Base-by-base conservation (phyloP, 2,888 invertebrate species). In the Psococerastis gibbosa region DNA sequence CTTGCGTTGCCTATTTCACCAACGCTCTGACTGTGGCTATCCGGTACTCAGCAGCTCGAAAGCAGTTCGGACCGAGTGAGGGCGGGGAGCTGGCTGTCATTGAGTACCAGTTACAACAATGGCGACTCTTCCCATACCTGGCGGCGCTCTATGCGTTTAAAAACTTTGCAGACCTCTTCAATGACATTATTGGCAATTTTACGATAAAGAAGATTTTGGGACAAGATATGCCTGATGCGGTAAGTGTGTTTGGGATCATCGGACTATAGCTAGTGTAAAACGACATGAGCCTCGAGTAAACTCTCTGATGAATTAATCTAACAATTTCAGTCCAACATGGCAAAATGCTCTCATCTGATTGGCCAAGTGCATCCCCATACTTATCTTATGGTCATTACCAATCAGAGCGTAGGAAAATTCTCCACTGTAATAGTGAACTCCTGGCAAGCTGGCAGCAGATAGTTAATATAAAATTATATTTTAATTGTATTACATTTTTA, bases 71-170 rank as follows among this genome's bases (percentile, higher is more conserved):
- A 2, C 63, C 64, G 9, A 59, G 59, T 2, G 64, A 63, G 45
- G 57, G 61, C 46, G 63, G 67, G 33, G 87, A 87, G 61, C 67
- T 75, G 45, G 76, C 85, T 2, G 75, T 88, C 43, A 64, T 88
- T 35, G 85, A 87, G 57, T 88, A 88, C 61, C 79, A 80, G 53
- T 63, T 63, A 13, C 64, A 84, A 81, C 82, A 83, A 78, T 82
- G 81, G 77, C 69, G 84, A 44, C 57, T 85, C 2, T 75, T 84
- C 56, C 82, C 83, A 0, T 73, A 76, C 57, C 67, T 84, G 48
- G 73, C 83, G 1, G 74, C 80, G 1, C 54, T 59, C 2, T 64
- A 61, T 50, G 52, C 51, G 22, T 33, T 55, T 18, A 53, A 54
- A 49, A 49, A 50, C 17, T 56, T 54, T 48, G 51, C 51, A 2